A percentile compares a stretch with the other conserved stretches of the same genome.
Conservation (phyloP, 2,113 vertebrate genomes). For the Okapia johnstoni region DNA sequence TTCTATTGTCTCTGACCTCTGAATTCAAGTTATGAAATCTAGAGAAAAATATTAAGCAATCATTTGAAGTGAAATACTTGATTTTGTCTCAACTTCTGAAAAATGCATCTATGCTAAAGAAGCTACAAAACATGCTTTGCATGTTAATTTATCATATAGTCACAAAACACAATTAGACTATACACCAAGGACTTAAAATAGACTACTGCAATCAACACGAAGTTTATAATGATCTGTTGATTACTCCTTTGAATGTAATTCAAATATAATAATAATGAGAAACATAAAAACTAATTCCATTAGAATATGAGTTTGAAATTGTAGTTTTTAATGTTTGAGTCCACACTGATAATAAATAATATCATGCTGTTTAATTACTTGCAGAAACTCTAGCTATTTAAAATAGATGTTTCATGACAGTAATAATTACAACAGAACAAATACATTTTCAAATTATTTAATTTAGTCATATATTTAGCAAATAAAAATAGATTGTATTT, state of each 20-base stretch:
- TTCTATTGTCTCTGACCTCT: not conserved
- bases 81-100: not conserved
- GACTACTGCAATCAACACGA: not conserved
- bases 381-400: not conserved
- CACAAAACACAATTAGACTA: not conserved
- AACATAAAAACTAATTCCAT: slow-evolving; percentile 14
- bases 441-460: slow-evolving; percentile 34
- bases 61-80: not conserved
- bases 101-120: not conserved
- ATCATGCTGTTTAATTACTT: slow-evolving; percentile 41
- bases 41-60: not conserved
- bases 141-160: not conserved
- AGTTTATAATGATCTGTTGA: not conserved
- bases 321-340: slow-evolving; percentile 24
- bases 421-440: slow-evolving; percentile 42
- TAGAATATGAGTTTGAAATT: slow-evolving; percentile 12
- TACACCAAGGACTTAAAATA: not conserved
- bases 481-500: not conserved
- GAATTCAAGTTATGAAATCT: not conserved
- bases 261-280: slow-evolving; percentile 35
- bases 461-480: slow-evolving; percentile 26
- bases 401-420: slow-evolving; percentile 35
- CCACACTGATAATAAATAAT: slow-evolving; percentile 23
- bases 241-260: slow-evolving; percentile 28
- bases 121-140: not conserved